Evolutionary conservation across 2,113 vertebrate genomes (phyloP), one percentile per base, ranked within the genome.

Genomic region (Salvelinus namaycush): DNA sequence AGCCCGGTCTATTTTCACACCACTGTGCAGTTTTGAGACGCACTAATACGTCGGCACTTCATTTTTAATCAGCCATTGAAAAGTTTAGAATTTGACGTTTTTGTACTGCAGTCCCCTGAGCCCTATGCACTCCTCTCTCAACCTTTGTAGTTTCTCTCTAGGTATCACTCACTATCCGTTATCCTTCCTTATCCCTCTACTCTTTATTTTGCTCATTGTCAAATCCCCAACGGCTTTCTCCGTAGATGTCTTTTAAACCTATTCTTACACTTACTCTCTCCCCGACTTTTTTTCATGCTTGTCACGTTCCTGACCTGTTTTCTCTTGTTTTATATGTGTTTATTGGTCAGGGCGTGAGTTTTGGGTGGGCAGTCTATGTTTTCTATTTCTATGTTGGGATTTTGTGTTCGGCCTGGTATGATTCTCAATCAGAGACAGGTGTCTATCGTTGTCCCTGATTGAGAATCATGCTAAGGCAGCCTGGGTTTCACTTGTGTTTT

Each of bases 41-140:
- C 79, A 76, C 62, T 88, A 83, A 89, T 86, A 88, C 89, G 84
- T 90, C 81, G 77, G 67, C 74, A 11, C 54, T 78, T 76, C 76
- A 83, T 79, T 87, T 91, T 89, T 91, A 80, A 84, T 87, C 86
- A 86, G 83, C 74, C 86, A 86, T 76, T 85, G 76, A 81, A 88
- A 88, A 77, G 73, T 9, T 62, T 8, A 2, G n/a, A 22, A 62
- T 57, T 57, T 57, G 54, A 62, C 16, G 60, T 31, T 84, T 87
- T 54, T 83, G 80, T 80, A 44, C 39, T 44, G 9, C 74, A 76
- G 73, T 66, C 64, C 11, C 31, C 68, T 75, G 73, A 69, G 75
- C 68, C 51, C 75, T 68, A 11, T 26, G 24, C 60, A 64, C 20
- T 22, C 60, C 24, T 64, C 60, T 64, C 20, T 22, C 60, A 64